phyloP scores from a whole-genome alignment of 1,140 invertebrate genomes.

The Adoxophyes honmai region DNA sequence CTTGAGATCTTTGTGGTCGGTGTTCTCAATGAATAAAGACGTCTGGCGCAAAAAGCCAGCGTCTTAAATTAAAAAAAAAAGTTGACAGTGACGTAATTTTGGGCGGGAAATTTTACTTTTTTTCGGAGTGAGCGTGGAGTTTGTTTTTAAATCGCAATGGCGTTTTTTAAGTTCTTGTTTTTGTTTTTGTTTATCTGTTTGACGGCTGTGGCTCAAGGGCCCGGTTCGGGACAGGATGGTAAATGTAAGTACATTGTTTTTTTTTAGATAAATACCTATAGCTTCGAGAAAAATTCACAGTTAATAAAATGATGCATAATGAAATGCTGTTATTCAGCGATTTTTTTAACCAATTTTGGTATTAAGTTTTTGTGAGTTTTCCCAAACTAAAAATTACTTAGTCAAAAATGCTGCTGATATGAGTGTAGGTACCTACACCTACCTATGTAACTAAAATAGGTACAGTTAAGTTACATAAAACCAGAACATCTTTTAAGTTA shows the following conservation, averaged over 20 bases:
- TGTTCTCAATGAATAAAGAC: neutral
- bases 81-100: neutral
- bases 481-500: no score
- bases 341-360: no score
- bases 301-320: no score
- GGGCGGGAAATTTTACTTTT: neutral
- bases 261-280: no score
- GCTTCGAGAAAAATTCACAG: no score
- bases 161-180: conserved; percentile 16
- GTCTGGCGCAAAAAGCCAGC: neutral
- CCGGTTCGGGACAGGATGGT: conserved; percentile 48
- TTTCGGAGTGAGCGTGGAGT: neutral
- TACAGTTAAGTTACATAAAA: no score
- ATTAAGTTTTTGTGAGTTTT: no score
- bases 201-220: conserved; percentile 39
- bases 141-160: neutral
- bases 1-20: neutral
- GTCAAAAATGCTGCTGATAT: no score
- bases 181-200: conserved; percentile 38
- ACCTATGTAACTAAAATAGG: no score
- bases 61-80: conserved; percentile 7
- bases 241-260: conserved; percentile 55
- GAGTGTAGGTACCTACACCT: no score
- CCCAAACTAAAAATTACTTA: no score
- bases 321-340: no score